Evolutionary conservation across 2,113 vertebrate species (phyloP).

Genomic region (Sterrhoptilus dennistouni): DNA sequence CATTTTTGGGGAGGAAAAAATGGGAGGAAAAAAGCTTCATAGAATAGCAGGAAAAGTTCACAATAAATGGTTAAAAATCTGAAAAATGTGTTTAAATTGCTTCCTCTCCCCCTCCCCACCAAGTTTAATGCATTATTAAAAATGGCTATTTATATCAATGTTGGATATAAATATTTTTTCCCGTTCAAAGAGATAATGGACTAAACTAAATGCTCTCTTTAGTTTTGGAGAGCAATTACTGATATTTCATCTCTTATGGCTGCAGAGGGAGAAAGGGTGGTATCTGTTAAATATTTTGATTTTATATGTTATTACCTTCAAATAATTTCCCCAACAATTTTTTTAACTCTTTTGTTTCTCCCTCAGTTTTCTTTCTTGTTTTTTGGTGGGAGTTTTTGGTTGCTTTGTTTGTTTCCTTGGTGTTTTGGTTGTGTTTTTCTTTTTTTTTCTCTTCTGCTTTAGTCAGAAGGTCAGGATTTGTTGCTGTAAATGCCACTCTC

Average conservation of each 20-base stretch:
- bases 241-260: not conserved
- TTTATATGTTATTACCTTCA: not conserved
- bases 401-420: not conserved
- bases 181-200: not conserved
- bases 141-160: not conserved
- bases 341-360: not conserved
- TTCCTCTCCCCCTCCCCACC: not conserved
- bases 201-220: not conserved
- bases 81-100: not conserved
- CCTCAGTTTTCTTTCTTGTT: not conserved
- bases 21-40: not conserved
- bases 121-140: not conserved
- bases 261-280: not conserved
- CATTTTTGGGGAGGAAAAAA: not conserved
- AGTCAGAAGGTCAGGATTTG: not conserved
- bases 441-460: not conserved
- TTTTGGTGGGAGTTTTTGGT: not conserved
- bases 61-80: not conserved
- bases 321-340: not conserved
- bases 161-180: not conserved
- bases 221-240: not conserved
- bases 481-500: not conserved
- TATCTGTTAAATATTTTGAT: not conserved
- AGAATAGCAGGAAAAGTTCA: not conserved
- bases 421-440: not conserved